Evolutionary conservation across 2,113 vertebrate genomes (phyloP), one percentile per base, ranked within the genome.

Genomic region (Corythornis vintsioides): DNA sequence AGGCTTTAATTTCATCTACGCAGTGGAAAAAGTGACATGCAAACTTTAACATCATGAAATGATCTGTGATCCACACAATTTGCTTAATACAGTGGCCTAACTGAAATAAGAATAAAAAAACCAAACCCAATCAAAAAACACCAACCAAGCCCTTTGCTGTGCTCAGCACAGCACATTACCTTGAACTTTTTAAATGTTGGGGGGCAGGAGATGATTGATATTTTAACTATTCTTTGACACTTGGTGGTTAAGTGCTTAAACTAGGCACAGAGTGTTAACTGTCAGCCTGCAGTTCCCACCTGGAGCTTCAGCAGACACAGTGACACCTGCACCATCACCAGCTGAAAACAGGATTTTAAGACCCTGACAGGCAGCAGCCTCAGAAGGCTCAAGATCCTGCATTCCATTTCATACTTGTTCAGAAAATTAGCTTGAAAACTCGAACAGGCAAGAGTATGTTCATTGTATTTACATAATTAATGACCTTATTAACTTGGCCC

Each of bases 391-490:
- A 17, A 71, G 20, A 50, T 70, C 19, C 6, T 56, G 11, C 5
- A 33, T 15, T 72, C 4, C 9, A 52, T 60, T n/a, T 45, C 5
- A 11, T 33, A 60, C 22, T 78, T 74, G 14, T 90, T 82, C 26
- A 85, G 33, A 53, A 52, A 89, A 79, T 15, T 66, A 63, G 69
- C 25, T 69, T 63, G 67, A 81, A 72, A 94, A 42, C 43, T 16
- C 7, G 43, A 83, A 92, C 17, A n/a, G 28, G 29, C 60, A 53
- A 24, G 10, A 89, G 67, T 78, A 31, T 6, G 15, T 38, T 47
- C n/a, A 29, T 47, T 64, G 9, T 19, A 88, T 84, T 86, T 75
- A 90, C 64, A 73, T 63, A 95, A 95, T 87, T 69, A 87, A n/a
- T 31, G 86, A 71, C 57, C n/a, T 88, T 82, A 80, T 48, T 87